Percentiles rank a stretch among this genome's conserved stretches.
phyloP scores from a whole-genome alignment of 2,888 invertebrate genomes.

The Petrolisthes manimaculis region DNA sequence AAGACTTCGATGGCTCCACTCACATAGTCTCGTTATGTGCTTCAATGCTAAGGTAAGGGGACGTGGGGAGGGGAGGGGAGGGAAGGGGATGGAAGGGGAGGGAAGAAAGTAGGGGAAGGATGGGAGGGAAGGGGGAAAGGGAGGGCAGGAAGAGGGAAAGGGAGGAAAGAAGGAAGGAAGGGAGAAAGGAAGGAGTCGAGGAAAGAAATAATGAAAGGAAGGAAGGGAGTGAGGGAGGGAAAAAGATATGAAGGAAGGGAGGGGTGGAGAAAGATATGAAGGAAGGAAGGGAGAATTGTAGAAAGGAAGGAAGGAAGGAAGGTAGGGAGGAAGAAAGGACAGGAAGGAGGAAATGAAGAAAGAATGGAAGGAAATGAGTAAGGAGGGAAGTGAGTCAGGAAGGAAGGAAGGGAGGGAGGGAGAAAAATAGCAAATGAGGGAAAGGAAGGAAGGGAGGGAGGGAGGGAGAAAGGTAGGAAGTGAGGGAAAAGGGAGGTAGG shows the following conservation, averaged over 20 bases:
- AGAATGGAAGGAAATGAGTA: neutral
- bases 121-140: neutral
- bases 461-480: neutral
- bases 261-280: too few species aligned
- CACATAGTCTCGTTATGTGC: conserved; percentile 34
- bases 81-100: neutral
- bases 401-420: neutral
- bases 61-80: neutral
- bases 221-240: too few species aligned
- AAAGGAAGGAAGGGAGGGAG: neutral
- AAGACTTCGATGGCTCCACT: conserved; percentile 40
- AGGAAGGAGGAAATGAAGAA: neutral
- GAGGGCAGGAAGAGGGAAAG: neutral
- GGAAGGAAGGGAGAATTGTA: too few species aligned
- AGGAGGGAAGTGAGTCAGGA: neutral
- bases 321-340: neutral
- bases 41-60: conserved; percentile 44
- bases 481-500: neutral
- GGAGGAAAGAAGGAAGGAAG: neutral
- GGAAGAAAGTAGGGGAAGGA: neutral
- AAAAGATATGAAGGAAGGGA: too few species aligned
- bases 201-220: too few species aligned
- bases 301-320: too few species aligned
- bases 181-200: neutral
- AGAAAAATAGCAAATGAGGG: neutral